Percentiles rank a stretch among this genome's conserved stretches.
Evolutionary conservation across 2,113 vertebrate genomes (phyloP).

Genomic region (Colinus virginianus): DNA sequence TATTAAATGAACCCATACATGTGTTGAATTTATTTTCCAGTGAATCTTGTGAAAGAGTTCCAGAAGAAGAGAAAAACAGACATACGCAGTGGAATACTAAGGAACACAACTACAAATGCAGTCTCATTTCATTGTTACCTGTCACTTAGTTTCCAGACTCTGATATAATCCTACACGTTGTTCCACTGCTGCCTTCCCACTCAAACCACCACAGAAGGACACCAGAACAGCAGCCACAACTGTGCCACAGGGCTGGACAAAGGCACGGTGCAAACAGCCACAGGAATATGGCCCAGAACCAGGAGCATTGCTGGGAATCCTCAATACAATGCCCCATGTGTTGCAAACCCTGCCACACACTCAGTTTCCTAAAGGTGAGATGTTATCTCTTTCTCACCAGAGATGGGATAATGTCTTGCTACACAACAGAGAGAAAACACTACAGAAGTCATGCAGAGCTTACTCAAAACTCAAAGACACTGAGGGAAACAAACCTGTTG

Average conservation of each 20-base stretch:
- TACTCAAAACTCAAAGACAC: not conserved
- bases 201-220: not conserved
- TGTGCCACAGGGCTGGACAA: not conserved
- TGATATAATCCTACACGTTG: accelerated
- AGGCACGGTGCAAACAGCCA: not conserved
- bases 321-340: not conserved
- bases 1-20: not conserved
- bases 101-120: not conserved
- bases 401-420: not conserved
- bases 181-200: not conserved
- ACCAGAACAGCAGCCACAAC: not conserved
- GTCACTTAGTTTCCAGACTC: not conserved
- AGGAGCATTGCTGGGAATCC: not conserved
- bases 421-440: not conserved
- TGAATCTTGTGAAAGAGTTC: not conserved
- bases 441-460: not conserved
- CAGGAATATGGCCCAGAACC: not conserved
- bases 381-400: not conserved
- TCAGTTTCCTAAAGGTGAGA: not conserved
- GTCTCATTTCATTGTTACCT: not conserved
- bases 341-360: not conserved
- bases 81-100: not conserved
- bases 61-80: not conserved
- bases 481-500: slow-evolving; percentile 84
- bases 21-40: not conserved